Evolutionary conservation across 2,888 invertebrate species (phyloP).

Genomic region (Leptothorax acervorum): DNA sequence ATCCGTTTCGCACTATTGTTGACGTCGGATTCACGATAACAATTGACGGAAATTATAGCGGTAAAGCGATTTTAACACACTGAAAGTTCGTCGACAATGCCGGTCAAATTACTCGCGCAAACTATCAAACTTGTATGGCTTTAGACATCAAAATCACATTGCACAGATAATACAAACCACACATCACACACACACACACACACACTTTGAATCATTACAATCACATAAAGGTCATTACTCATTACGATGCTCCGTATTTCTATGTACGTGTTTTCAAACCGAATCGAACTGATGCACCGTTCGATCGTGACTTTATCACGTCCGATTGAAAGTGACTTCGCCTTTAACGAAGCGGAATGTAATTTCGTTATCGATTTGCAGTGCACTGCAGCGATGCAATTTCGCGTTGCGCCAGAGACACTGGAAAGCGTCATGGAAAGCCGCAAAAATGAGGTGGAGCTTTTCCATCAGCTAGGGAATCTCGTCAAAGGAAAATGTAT

Average conservation of each 20-base stretch:
- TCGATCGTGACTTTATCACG: conserved; percentile 39
- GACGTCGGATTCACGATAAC: background rate
- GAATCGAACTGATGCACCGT: background rate
- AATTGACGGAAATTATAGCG: background rate
- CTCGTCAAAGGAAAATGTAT: conserved; percentile 27
- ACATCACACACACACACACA: background rate
- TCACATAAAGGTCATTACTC: background rate
- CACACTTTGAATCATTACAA: background rate
- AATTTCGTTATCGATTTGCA: conserved; percentile 48
- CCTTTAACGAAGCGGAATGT: conserved; percentile 44
- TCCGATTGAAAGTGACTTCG: conserved; percentile 38
- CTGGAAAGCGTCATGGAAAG: conserved; percentile 23
- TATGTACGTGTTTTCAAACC: background rate
- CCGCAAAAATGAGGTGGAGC: conserved; percentile 37
- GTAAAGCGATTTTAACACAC: background rate
- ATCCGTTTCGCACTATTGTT: background rate
- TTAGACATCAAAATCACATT: background rate
- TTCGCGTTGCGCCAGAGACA: conserved; percentile 25
- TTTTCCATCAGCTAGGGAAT: background rate
- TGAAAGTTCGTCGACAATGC: background rate
- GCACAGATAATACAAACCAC: background rate
- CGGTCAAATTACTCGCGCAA: background rate
- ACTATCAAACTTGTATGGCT: background rate
- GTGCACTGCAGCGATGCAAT: conserved; percentile 33
- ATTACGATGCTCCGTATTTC: background rate